Conservation (phyloP, 2,797 vertebrate genomes). For the Furcifer pardalis region DNA sequence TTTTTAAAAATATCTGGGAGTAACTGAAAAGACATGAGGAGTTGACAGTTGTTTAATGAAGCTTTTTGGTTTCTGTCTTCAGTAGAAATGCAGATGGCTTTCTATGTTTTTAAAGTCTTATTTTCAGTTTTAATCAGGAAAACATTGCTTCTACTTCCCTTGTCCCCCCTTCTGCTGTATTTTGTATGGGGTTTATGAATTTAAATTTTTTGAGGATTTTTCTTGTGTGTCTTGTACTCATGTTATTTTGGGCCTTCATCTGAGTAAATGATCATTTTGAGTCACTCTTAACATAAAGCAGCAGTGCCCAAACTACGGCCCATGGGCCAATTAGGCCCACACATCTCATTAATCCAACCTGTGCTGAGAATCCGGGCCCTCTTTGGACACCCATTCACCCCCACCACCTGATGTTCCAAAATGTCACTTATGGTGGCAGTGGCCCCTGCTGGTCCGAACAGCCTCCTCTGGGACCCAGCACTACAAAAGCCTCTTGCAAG, state of each 20-base stretch:
- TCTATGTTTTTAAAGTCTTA: not conserved
- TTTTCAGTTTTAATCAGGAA: not conserved
- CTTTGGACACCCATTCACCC: no score
- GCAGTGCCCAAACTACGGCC: no score
- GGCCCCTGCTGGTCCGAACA: no score
- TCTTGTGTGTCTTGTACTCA: not conserved
- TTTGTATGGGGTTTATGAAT: not conserved
- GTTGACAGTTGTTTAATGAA: not conserved
- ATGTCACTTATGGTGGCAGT: no score
- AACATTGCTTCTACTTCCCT: not conserved
- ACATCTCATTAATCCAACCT: no score
- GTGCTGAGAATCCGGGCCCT: no score
- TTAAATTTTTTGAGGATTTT: not conserved
- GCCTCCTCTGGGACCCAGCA: no score
- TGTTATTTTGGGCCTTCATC: slow-evolving; percentile 1
- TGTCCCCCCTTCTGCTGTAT: not conserved
- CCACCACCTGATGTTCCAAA: no score
- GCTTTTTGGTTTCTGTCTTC: not conserved
- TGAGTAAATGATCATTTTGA: not conserved
- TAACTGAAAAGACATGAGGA: not conserved
- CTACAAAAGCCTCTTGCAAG: no score
- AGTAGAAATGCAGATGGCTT: not conserved
- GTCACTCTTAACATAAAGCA: not conserved
- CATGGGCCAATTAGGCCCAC: no score
- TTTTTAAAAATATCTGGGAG: not conserved